Evolutionary conservation across 2,797 vertebrate genomes (phyloP), one percentile per base, ranked within the genome.

Genomic region (Betta splendens): DNA sequence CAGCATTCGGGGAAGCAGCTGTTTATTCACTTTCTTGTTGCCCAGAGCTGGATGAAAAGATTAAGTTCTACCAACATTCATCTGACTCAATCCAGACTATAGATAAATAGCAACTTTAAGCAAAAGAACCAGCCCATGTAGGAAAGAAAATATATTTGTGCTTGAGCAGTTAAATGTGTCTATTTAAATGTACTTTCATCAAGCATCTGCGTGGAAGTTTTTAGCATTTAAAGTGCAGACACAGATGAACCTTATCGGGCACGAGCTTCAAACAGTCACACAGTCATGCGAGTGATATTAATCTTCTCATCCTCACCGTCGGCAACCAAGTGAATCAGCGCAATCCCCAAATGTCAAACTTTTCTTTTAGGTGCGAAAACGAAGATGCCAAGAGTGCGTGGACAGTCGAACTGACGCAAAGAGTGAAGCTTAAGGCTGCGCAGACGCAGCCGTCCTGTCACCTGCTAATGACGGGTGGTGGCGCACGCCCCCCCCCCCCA

Each of bases 391-490:
- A 32, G 40, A 54, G 74, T 60, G 65, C 18, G 7, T 31, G 57
- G 28, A 22, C 17, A n/a, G 48, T 59, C 25, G 63, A 47, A 73
- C 32, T 1, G 62, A 52, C 21, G 68, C 74, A 75, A 49, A 64
- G 56, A 65, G 60, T 40, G 65, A 73, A 61, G 69, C 57, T 26
- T 20, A 64, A 69, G 18, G 43, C 20, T 65, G 52, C 56, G 44
- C 60, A 39, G 47, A 32, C 54, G 64, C 42, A 26, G 74, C 64
- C 40, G 15, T 42, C 68, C 50, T 59, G 66, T 61, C 68, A 43
- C 42, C 53, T 54, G 49, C 59, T 33, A 36, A 53, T 56, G 52
- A 61, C 53, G 29, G 29, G 53, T 7, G 52, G 49, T 45, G 25
- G 10, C 20, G n/a, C n/a, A 35, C 62, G n/a, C n/a, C n/a, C n/a